Evolutionary conservation across 2,888 invertebrate genomes (phyloP).

Genomic region (Heliconius ethilla): DNA sequence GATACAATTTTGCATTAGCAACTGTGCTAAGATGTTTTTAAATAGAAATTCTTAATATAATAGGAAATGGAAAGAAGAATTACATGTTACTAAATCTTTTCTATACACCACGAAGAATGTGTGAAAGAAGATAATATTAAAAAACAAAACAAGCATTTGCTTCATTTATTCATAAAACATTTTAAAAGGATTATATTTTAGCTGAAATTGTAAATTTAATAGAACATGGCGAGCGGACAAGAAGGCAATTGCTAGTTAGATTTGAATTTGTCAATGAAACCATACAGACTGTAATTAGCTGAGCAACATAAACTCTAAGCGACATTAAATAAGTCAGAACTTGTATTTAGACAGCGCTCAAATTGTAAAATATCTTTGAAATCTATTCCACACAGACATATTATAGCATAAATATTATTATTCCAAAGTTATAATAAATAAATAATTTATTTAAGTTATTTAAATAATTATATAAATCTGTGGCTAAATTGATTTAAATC

Average conservation of each 20-base stretch:
- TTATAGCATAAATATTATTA: constrained; percentile 25
- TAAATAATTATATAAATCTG: constrained; percentile 26
- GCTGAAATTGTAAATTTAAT: too few relatives aligned
- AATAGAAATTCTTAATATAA: too few relatives aligned
- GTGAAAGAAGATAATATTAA: too few relatives aligned
- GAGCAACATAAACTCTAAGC: constrained; percentile 10
- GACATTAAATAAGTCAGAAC: constrained; percentile 22
- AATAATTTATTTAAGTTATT: constrained; percentile 8
- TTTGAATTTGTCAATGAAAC: constrained; percentile 20
- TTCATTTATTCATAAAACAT: too few relatives aligned
- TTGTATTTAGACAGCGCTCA: constrained; percentile 1
- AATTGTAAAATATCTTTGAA: constrained; percentile 21
- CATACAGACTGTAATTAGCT: constrained; percentile 5
- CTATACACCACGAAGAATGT: too few relatives aligned
- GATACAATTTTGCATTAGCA: too few relatives aligned
- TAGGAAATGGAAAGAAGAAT: too few relatives aligned
- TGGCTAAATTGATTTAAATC: constrained; percentile 31
- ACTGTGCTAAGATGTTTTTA: too few relatives aligned
- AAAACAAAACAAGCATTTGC: too few relatives aligned
- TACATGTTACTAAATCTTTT: too few relatives aligned
- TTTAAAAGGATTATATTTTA: too few relatives aligned
- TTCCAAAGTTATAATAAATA: constrained; percentile 21
- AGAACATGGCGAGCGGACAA: neutral
- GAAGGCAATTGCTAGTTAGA: neutral
- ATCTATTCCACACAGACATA: constrained; percentile 15